A percentile compares a stretch with the other conserved stretches of the same genome.
phyloP scores from a whole-genome alignment of 2,888 invertebrate species.

The Leptinotarsa peninsularis region DNA sequence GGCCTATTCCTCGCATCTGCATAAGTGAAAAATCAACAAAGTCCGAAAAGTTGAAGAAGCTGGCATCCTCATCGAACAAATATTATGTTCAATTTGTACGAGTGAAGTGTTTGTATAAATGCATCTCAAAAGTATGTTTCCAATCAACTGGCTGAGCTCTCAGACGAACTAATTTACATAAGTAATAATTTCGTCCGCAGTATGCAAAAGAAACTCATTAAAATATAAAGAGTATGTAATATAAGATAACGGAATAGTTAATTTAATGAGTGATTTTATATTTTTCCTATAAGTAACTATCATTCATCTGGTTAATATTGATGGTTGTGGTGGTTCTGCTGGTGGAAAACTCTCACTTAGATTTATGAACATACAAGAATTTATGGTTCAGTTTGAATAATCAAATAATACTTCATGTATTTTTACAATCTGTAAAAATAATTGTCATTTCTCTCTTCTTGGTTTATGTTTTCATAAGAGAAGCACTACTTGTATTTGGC shows the following conservation, averaged over 20 bases:
- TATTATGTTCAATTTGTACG: constrained; percentile 7
- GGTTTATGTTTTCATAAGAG: too few relatives aligned
- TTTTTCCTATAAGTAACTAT: not conserved
- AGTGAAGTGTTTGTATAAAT: constrained; percentile 10
- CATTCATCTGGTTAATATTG: not conserved
- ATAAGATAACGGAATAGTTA: not conserved
- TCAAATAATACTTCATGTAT: too few relatives aligned
- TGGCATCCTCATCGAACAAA: not conserved
- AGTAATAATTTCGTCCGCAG: not conserved
- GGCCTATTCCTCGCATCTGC: constrained; percentile 1
- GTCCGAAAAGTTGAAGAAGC: not conserved
- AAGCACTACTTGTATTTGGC: too few relatives aligned
- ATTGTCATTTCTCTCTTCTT: too few relatives aligned
- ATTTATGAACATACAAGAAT: too few relatives aligned
- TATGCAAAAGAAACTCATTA: constrained; percentile 8
- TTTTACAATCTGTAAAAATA: too few relatives aligned
- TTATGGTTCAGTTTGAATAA: too few relatives aligned
- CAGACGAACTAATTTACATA: constrained; percentile 17
- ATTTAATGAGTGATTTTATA: not conserved
- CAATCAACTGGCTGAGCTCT: not conserved
- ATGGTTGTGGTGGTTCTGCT: not conserved
- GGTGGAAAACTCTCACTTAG: too few relatives aligned
- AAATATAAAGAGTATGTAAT: not conserved
- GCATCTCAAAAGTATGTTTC: not conserved
- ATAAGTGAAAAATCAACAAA: not conserved